Base-by-base conservation (phyloP, 92 coral and sea anemone species). In the Palythoa caribaeorum region DNA sequence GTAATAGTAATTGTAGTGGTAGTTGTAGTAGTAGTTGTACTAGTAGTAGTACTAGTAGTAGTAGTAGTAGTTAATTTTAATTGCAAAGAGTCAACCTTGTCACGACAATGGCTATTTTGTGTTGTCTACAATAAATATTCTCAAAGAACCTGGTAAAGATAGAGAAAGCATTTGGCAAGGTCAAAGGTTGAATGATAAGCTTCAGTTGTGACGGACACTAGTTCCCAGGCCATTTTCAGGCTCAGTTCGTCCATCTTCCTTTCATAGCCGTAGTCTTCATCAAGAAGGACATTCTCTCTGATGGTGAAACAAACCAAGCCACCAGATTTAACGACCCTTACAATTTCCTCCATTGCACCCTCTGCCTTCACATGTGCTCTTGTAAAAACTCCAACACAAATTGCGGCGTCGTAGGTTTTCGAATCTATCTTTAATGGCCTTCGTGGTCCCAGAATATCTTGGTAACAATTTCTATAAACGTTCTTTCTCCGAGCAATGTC, bases 311-410 rank as follows among this genome's bases (percentile, higher is more conserved):
- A 95, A 38, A 94, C 88, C 86, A 96, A 73, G 8, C 99, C 99
- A 51, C 98, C 94, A 13, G 96, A 92, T 76, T 86, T 92, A 36
- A 96, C 99, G 14, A 95, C 95, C 86, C 98, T 88, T 1, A 96
- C 96, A 89, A 96, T 95, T 87, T 96, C 99, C 76, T 96, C 98
- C 93, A 97, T 88, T 8, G 96, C 96, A 10, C 95, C 98, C 48
- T 97, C 96, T n/a, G 96, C 96, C 73, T 93, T 92, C 51, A 95
- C 93, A 78, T 97, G 97, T 60, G 92, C 94, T 15, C 60, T 52
- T 1, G 96, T 94, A 59, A 97, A 95, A 16, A 95, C 97, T 1
- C 99, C 99, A 1, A 94, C 91, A 51, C 94, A 90, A 63, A 93
- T 88, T n/a, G 94, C 93, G 8, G 95, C 99, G 80, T 95, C 98